Evolutionary conservation across 1,140 invertebrate species (phyloP).

Genomic region (Drosophila fuyamai): DNA sequence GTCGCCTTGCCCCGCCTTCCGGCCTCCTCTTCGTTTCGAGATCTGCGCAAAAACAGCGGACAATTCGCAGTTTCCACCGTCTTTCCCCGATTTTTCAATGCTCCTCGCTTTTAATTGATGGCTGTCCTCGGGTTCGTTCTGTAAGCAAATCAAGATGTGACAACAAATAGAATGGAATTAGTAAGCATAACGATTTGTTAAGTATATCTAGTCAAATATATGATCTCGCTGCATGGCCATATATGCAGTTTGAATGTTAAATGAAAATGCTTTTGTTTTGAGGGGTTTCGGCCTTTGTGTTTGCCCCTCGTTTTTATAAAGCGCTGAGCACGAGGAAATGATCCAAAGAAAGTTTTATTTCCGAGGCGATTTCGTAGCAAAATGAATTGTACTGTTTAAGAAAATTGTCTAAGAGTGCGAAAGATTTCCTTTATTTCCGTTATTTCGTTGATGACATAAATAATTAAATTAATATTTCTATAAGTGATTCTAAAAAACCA

Average conservation of each 20-base stretch:
- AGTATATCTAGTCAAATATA: conserved; percentile 14
- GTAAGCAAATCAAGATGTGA: conserved; percentile 46
- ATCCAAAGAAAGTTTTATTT: conserved; percentile 25
- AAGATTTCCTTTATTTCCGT: no score
- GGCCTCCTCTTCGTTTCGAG: conserved; percentile 25
- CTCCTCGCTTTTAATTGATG: conserved; percentile 35
- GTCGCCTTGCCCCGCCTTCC: conserved; percentile 65
- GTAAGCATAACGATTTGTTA: conserved; percentile 36
- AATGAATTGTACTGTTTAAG: no score
- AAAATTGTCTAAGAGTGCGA: no score
- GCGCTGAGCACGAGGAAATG: conserved; percentile 20
- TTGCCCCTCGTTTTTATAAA: conserved; percentile 15
- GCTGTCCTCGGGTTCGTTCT: conserved; percentile 50
- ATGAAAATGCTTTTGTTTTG: conserved; percentile 41
- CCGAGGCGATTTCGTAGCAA: background rate
- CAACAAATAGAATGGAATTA: conserved; percentile 55
- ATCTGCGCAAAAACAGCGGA: conserved; percentile 38
- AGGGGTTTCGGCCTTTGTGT: conserved; percentile 35
- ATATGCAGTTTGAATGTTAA: conserved; percentile 39
- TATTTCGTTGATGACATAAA: no score
- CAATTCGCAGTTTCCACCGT: conserved; percentile 26
- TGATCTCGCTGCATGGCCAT: conserved; percentile 15
- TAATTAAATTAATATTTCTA: background rate
- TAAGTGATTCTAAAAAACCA: background rate
- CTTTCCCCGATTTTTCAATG: conserved; percentile 35